Conservation (phyloP, 2,888 invertebrate genomes). For the Philhelius pedissequus region DNA sequence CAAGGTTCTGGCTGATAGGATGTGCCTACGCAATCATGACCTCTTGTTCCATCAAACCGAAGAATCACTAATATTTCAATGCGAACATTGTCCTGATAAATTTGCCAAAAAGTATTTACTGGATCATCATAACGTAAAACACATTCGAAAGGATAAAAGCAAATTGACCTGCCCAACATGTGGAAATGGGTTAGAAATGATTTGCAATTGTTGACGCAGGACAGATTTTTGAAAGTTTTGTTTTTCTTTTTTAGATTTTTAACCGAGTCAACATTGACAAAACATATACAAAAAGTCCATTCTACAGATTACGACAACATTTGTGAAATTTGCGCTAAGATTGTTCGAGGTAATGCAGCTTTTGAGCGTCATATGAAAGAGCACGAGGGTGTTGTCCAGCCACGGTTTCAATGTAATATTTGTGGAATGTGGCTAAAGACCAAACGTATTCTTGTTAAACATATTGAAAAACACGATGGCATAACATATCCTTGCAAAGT, state of each 20-base stretch:
- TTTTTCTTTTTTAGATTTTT: conserved; percentile 47
- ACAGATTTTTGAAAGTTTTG: not conserved
- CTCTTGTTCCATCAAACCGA: conserved; percentile 68
- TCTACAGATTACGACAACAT: conserved; percentile 68
- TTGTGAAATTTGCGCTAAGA: conserved; percentile 71
- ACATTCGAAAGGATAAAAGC: conserved; percentile 51
- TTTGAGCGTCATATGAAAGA: conserved; percentile 70
- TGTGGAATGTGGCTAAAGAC: conserved; percentile 71
- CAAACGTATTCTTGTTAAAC: conserved; percentile 68
- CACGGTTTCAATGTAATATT: conserved; percentile 69
- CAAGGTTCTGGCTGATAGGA: conserved; percentile 68
- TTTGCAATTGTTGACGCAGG: not conserved
- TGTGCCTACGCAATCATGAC: conserved; percentile 68
- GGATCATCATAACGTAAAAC: conserved; percentile 58
- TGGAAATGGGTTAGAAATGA: conserved; percentile 64
- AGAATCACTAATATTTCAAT: conserved; percentile 42
- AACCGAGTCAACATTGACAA: conserved; percentile 57
- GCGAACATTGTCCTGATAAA: conserved; percentile 67
- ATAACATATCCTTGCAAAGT: conserved; percentile 64
- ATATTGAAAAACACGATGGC: conserved; percentile 68
- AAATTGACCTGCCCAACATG: conserved; percentile 66
- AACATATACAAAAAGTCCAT: conserved; percentile 64
- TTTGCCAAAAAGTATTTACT: conserved; percentile 68
- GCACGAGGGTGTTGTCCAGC: conserved; percentile 68
- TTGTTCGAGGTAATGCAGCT: conserved; percentile 69